phyloP scores from a whole-genome alignment of 2,113 vertebrate genomes.

The Atherinomorus stipes region DNA sequence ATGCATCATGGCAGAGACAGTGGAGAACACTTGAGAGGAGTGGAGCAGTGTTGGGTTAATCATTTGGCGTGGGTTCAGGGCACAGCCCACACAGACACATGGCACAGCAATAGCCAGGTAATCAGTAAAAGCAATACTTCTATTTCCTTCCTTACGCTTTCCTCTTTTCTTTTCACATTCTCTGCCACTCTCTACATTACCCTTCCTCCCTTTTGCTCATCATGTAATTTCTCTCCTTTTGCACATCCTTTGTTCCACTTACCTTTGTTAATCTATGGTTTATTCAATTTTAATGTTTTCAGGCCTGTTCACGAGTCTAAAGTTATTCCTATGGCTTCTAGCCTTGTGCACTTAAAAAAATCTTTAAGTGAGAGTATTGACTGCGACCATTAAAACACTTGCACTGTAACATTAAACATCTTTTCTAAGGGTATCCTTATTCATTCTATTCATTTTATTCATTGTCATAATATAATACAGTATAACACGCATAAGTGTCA shows the following conservation, averaged over 20 bases:
- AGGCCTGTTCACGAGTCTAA: too few species aligned
- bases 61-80: slow-evolving; percentile 90
- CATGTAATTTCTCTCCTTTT: slow-evolving; percentile 16
- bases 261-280: background rate
- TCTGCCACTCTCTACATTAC: slow-evolving; percentile 15
- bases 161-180: slow-evolving; percentile 58
- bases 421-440: background rate
- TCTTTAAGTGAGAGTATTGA: too few species aligned
- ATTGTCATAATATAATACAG: background rate
- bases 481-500: background rate
- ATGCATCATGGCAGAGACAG: slow-evolving; percentile 74
- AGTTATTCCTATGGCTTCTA: too few species aligned
- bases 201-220: slow-evolving; percentile 17
- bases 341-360: too few species aligned
- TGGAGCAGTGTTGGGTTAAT: slow-evolving; percentile 87
- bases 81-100: slow-evolving; percentile 91
- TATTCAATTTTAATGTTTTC: background rate
- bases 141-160: slow-evolving; percentile 64
- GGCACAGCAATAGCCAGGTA: slow-evolving; percentile 89
- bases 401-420: background rate
- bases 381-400: background rate
- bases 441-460: background rate
- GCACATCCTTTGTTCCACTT: background rate
- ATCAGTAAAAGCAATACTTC: slow-evolving; percentile 87
- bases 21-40: slow-evolving; percentile 84